Conservation (phyloP, 2,797 vertebrate genomes). For the Hoplostethus atlanticus region DNA sequence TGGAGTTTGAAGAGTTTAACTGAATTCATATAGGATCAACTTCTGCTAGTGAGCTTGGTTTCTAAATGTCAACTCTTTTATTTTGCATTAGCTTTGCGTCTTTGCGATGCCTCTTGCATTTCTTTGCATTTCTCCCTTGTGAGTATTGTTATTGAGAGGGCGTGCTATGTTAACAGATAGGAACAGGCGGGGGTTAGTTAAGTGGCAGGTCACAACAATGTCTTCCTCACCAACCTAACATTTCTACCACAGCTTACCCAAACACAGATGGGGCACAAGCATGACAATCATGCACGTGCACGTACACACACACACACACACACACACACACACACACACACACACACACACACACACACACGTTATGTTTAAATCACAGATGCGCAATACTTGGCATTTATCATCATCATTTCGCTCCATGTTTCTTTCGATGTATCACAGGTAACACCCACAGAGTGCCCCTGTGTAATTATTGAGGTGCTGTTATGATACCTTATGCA, state of each 20-base stretch:
- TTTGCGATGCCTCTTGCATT: not conserved
- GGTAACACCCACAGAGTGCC: constrained; percentile 28
- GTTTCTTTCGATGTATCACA: constrained; percentile 41
- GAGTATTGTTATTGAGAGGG: constrained; percentile 49
- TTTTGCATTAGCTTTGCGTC: constrained; percentile 24
- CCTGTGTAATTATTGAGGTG: constrained; percentile 34
- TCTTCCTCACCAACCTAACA: constrained; percentile 6
- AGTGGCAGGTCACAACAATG: constrained; percentile 37
- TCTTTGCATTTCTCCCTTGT: constrained; percentile 17
- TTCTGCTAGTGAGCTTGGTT: constrained; percentile 27
- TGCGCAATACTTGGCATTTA: constrained; percentile 6
- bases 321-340: not conserved
- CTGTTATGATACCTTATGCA: constrained; percentile 60
- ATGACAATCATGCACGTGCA: not conserved
- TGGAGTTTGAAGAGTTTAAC: constrained; percentile 35
- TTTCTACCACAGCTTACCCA: constrained; percentile 4
- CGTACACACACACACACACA: constrained; percentile 5
- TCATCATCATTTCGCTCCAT: constrained; percentile 16
- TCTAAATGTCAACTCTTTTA: constrained; percentile 1
- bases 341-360: not conserved
- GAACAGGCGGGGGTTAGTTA: constrained; percentile 40
- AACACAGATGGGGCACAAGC: constrained; percentile 3
- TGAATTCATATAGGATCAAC: constrained; percentile 39
- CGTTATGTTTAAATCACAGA: not conserved
- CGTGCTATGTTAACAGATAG: constrained; percentile 47